A percentile compares a stretch with the other conserved stretches of the same genome.
Evolutionary conservation across 2,888 invertebrate species (phyloP).

Genomic region (Latrodectus elegans): DNA sequence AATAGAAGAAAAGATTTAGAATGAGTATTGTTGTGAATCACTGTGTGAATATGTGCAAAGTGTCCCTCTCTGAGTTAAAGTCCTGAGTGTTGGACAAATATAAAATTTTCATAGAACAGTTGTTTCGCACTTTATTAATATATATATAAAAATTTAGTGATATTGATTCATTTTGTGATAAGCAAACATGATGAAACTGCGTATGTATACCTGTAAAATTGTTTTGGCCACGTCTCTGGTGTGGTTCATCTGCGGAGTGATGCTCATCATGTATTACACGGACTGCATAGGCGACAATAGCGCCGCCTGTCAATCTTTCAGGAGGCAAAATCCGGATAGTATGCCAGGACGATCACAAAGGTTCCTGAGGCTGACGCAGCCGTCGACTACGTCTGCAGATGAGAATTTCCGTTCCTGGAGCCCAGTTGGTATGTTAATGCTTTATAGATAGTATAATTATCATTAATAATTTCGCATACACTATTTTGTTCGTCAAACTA

Average conservation of each 20-base stretch:
- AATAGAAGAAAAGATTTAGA: no score
- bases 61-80: no score
- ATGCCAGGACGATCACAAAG: conserved; percentile 33
- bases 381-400: conserved; percentile 33
- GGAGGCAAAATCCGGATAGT: conserved; percentile 20
- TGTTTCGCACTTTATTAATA: no score
- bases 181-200: conserved; percentile 49
- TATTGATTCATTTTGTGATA: neutral
- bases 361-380: conserved; percentile 30
- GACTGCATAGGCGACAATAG: conserved; percentile 77
- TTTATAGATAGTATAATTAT: no score
- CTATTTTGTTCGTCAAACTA: no score
- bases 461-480: no score
- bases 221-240: conserved; percentile 85
- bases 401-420: conserved; percentile 56
- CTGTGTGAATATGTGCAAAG: no score
- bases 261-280: conserved; percentile 92
- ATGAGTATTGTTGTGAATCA: no score
- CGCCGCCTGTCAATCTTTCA: conserved; percentile 45
- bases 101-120: no score
- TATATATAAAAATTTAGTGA: no score
- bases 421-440: conserved; percentile 47
- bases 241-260: conserved; percentile 94
- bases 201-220: conserved; percentile 68
- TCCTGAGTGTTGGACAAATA: no score